Conservation (phyloP, 1,140 invertebrate species). For the Ectropis grisescens region DNA sequence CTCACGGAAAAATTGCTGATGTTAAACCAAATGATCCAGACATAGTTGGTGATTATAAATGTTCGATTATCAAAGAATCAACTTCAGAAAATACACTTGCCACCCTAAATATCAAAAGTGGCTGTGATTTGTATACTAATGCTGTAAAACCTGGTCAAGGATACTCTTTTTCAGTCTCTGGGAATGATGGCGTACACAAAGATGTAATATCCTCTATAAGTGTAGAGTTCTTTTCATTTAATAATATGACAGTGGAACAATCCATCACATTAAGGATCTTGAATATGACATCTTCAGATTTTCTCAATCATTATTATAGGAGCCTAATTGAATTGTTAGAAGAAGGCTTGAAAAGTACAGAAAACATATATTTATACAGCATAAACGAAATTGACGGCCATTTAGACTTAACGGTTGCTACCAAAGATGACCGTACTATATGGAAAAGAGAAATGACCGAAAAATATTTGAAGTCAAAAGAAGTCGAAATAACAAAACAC, state of each 20-base stretch:
- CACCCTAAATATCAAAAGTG: conserved; percentile 79
- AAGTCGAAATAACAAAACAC: conserved; percentile 73
- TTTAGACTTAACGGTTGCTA: conserved; percentile 80
- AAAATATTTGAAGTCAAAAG: conserved; percentile 75
- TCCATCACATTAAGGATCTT: conserved; percentile 82
- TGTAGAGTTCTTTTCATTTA: conserved; percentile 84
- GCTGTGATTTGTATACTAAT: conserved; percentile 83
- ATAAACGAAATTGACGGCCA: conserved; percentile 76
- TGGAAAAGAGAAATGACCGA: conserved; percentile 73
- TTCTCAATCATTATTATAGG: conserved; percentile 82
- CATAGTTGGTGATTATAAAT: conserved; percentile 88
- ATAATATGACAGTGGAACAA: conserved; percentile 86
- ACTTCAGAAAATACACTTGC: conserved; percentile 61
- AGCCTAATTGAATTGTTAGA: conserved; percentile 80
- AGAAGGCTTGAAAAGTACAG: conserved; percentile 73
- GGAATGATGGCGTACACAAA: conserved; percentile 89
- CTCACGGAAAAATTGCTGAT: conserved; percentile 87
- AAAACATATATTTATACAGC: conserved; percentile 79
- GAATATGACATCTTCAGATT: conserved; percentile 80
- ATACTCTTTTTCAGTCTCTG: conserved; percentile 83
- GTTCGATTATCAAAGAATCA: conserved; percentile 78
- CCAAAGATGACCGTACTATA: conserved; percentile 71
- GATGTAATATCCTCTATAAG: conserved; percentile 88
- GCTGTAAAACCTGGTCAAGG: conserved; percentile 77
- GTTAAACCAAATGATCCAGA: conserved; percentile 94